Percentiles rank a stretch among this genome's conserved stretches.
phyloP scores from a whole-genome alignment of 2,797 vertebrate species.

The Distichodus sexfasciatus region DNA sequence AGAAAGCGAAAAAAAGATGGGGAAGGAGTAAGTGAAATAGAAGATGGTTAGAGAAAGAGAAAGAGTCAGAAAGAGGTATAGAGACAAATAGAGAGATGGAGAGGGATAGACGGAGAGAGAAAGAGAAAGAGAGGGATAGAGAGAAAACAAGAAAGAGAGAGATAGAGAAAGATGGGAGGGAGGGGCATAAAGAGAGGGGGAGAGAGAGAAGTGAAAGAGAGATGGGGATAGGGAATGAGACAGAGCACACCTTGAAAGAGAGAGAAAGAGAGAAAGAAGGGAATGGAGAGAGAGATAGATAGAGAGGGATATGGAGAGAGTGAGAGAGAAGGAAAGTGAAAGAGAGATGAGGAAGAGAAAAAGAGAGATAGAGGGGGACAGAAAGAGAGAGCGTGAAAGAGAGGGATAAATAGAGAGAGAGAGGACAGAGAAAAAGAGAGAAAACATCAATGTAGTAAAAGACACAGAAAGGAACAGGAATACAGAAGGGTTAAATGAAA shows the following conservation, averaged over 20 bases:
- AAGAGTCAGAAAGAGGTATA: neutral
- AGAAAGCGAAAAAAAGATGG: no score
- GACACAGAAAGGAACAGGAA: no score
- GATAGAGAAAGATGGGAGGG: neutral
- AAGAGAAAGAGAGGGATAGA: neutral
- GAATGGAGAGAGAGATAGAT: neutral
- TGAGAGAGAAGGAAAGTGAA: neutral
- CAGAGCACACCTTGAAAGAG: slow-evolving; percentile 2
- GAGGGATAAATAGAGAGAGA: neutral
- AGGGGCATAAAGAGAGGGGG: slow-evolving; percentile 3
- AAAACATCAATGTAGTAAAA: no score
- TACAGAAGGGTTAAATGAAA: no score
- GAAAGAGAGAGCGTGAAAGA: no score
- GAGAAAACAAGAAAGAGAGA: neutral
- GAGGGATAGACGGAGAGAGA: neutral
- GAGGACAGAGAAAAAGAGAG: neutral
- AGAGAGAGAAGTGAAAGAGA: neutral
- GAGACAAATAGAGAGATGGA: neutral
- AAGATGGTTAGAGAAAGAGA: neutral
- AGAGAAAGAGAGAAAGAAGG: slow-evolving; percentile 6
- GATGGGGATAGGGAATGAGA: no score
- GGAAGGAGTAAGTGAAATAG: slow-evolving; percentile 7
- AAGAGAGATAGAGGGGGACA: neutral
- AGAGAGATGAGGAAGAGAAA: neutral
- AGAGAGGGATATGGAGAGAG: neutral